A percentile compares a stretch with the other conserved stretches of the same genome.
Conservation (phyloP, 1,140 invertebrate species). For the Macrosteles quadrilineatus region DNA sequence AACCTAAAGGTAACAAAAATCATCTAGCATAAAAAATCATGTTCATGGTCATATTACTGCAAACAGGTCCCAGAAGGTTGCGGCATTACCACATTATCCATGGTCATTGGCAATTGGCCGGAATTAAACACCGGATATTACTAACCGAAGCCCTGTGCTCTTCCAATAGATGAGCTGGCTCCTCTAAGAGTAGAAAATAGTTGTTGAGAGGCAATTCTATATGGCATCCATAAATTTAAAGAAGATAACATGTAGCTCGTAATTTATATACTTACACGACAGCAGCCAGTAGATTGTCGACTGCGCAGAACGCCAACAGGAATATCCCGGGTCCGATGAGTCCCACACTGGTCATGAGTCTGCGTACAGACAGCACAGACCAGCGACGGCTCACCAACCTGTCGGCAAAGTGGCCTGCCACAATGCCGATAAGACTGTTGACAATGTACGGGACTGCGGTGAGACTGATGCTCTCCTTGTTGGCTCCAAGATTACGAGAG, state of each 20-base stretch:
- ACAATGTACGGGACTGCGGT: slow-evolving; percentile 78
- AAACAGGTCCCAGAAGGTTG: too few relatives aligned
- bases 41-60: too few relatives aligned
- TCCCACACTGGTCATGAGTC: slow-evolving; percentile 75
- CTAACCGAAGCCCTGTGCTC: too few relatives aligned
- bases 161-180: too few relatives aligned
- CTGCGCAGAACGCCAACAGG: slow-evolving; percentile 70
- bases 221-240: too few relatives aligned
- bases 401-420: slow-evolving; percentile 73
- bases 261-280: slow-evolving; percentile 68
- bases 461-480: slow-evolving; percentile 71
- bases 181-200: too few relatives aligned
- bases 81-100: too few relatives aligned
- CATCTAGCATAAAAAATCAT: too few relatives aligned
- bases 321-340: slow-evolving; percentile 74
- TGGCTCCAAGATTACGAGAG: slow-evolving; percentile 64
- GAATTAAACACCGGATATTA: too few relatives aligned
- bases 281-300: slow-evolving; percentile 69
- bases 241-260: not conserved
- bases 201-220: too few relatives aligned
- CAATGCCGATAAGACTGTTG: slow-evolving; percentile 73
- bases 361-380: slow-evolving; percentile 70
- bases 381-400: slow-evolving; percentile 64
- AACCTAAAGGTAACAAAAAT: too few relatives aligned
- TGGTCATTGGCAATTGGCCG: too few relatives aligned